Percentiles rank a stretch among this genome's conserved stretches.
Conservation (phyloP, 2,888 invertebrate species). For the Gnatocerus cornutus region DNA sequence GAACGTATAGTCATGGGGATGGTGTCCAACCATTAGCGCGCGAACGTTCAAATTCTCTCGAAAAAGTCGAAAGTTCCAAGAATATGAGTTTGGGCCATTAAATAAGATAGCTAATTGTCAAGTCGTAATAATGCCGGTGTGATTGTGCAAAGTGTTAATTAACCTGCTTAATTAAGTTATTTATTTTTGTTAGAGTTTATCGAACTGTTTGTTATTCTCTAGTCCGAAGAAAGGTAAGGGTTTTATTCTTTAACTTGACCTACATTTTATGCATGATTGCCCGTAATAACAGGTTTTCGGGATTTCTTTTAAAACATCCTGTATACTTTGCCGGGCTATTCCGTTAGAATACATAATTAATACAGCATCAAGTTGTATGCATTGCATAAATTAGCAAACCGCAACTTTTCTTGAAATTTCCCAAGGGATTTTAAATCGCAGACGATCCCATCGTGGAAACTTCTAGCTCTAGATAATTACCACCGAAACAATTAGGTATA, state of each 20-base stretch:
- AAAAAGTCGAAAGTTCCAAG: conserved; percentile 6
- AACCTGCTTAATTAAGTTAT: conserved; percentile 33
- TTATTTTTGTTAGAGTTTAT: conserved; percentile 43
- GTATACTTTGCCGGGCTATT: conserved; percentile 6
- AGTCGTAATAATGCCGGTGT: conserved; percentile 52
- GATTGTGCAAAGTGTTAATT: conserved; percentile 51
- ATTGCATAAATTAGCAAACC: conserved; percentile 30
- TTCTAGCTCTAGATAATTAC: background rate
- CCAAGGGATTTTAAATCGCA: conserved; percentile 1
- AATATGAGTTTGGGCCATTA: conserved; percentile 24
- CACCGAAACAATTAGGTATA: conserved; percentile 27
- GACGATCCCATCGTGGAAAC: too few relatives aligned
- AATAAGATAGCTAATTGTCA: conserved; percentile 3
- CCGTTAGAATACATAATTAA: conserved; percentile 45
- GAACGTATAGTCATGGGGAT: conserved; percentile 65
- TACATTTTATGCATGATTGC: conserved; percentile 41
- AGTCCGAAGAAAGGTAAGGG: conserved; percentile 43
- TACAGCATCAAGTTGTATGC: conserved; percentile 18
- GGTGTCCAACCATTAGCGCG: conserved; percentile 64
- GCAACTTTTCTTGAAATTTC: conserved; percentile 23
- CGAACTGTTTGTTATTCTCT: conserved; percentile 39
- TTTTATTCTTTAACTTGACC: conserved; percentile 33
- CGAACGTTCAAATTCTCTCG: conserved; percentile 55
- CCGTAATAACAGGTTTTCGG: conserved; percentile 38
- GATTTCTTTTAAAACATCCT: conserved; percentile 24